Evolutionary conservation across 2,888 invertebrate species (phyloP).

Genomic region (Cephus runcator): DNA sequence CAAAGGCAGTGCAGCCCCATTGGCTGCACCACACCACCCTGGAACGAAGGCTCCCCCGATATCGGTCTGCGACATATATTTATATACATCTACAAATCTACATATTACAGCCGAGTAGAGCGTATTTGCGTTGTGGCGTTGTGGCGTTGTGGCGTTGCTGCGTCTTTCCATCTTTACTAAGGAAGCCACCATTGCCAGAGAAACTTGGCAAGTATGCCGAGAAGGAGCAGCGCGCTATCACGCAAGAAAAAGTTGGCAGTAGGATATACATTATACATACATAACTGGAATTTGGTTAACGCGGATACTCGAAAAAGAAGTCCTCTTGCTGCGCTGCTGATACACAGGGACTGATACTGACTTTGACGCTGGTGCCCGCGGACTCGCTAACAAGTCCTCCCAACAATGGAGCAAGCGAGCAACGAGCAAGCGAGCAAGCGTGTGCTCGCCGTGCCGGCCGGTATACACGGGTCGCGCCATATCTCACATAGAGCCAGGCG

Average conservation of each 20-base stretch:
- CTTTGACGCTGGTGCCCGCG: background rate
- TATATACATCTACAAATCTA: no score
- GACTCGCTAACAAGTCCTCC: background rate
- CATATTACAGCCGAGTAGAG: background rate
- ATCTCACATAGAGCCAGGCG: background rate
- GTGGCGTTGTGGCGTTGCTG: no score
- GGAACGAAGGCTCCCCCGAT: background rate
- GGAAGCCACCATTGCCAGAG: background rate
- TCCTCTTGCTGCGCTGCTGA: background rate
- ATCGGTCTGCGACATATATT: background rate
- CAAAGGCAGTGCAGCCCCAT: background rate
- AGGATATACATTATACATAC: background rate
- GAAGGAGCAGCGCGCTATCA: background rate
- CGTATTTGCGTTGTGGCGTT: background rate
- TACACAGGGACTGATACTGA: background rate
- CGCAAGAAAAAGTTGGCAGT: background rate
- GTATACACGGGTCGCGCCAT: background rate
- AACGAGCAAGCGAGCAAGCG: background rate
- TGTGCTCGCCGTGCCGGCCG: background rate
- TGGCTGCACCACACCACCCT: background rate
- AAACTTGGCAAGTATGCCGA: background rate
- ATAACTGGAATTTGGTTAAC: background rate
- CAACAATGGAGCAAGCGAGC: background rate
- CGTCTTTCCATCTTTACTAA: background rate
- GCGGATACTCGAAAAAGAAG: background rate